Evolutionary conservation across 1,140 invertebrate species (phyloP), one percentile per base, ranked within the genome.

Genomic region (Zaprionus gabonicus): DNA sequence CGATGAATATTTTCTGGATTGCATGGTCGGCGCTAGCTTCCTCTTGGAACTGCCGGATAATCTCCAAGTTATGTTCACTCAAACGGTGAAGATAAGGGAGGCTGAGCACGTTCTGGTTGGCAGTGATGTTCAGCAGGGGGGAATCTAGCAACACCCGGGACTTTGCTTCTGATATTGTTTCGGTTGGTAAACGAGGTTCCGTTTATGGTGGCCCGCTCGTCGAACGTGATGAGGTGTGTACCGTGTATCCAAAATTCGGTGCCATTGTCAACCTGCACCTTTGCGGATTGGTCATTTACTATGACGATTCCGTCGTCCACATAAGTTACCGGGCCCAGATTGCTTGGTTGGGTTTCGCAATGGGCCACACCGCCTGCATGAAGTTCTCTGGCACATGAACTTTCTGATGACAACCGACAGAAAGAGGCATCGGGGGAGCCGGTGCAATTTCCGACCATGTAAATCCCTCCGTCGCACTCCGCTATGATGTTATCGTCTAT

Each of bases 171-270:
- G 49, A 23, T 13, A 3, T 25, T 51, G 49, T 51, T 20, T 7
- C 23, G 68, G 20, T 23, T 51, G 3, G 17, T 51, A 1, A 51
- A 65, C 6, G 27, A 27, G 25, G 55, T 70, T 28, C 31, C 62
- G 10, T 75, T 78, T n/a, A 78, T 65, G 3, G 36, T 57, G 66
- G 36, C 64, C 12, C 57, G 38, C 13, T 71, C 58, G 12, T 4
- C 17, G 13, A 55, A 70, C 20, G 68, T 70, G 34, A 70, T 41
- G 60, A 58, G 71, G 28, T 73, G 59, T 13, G 76, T 75, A 28
- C 60, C 71, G 15, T 34, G 65, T 10, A 49, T 28, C 34, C 59
- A 55, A 25, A 38, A 7, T 36, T 68, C 34, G 0, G 68, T 76
- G 0, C 60, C 73, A 4, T 71, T 71, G 10, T 71, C 59, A 12